phyloP scores from a whole-genome alignment of 2,797 vertebrate species.

The Chiloscyllium punctatum region DNA sequence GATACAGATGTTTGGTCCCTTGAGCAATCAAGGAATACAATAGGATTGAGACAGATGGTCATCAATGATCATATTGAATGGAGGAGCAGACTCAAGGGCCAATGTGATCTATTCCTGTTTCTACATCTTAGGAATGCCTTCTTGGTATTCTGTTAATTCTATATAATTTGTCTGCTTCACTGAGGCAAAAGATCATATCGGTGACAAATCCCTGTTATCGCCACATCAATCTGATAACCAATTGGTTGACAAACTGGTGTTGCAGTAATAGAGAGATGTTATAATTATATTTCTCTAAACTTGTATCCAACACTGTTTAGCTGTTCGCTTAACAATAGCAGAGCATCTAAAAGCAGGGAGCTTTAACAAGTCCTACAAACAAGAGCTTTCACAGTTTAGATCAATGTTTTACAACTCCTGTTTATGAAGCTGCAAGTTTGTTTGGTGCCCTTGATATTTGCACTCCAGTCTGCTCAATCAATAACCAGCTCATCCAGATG shows the following conservation, averaged over 20 bases:
- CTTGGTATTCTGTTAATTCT: background rate
- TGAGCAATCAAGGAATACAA: background rate
- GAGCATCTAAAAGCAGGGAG: background rate
- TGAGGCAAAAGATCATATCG: background rate
- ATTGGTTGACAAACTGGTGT: background rate
- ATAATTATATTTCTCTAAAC: background rate
- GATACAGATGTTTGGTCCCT: background rate
- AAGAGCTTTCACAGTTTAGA: background rate
- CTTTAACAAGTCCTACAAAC: background rate
- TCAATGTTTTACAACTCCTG: background rate
- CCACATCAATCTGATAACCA: background rate
- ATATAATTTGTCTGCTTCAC: background rate
- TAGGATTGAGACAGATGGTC: background rate
- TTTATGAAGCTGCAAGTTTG: conserved; percentile 4
- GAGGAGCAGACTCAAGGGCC: background rate
- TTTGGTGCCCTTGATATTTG: conserved; percentile 7
- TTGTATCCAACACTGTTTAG: conserved; percentile 3
- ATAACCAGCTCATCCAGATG: conserved; percentile 2
- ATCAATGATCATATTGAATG: background rate
- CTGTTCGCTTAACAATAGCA: background rate
- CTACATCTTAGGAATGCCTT: background rate
- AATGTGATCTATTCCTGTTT: background rate
- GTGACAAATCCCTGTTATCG: background rate
- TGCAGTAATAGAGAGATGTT: background rate
- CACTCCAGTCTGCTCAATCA: conserved; percentile 17